A percentile compares a stretch with the other conserved stretches of the same genome.
Conservation (phyloP, 1,140 invertebrate genomes). For the Palaemon carinicauda region DNA sequence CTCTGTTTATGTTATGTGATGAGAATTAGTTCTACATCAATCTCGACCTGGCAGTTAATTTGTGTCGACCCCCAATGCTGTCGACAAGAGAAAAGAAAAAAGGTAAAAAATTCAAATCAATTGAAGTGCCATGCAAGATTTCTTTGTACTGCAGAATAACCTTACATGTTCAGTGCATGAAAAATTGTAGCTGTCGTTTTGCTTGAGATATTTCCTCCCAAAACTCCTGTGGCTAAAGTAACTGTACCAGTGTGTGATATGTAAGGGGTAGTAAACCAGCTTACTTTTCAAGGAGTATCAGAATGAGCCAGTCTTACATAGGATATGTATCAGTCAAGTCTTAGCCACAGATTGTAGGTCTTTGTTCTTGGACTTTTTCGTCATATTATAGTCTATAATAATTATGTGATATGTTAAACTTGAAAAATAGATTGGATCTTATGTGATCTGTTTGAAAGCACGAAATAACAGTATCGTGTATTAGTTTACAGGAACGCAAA, state of each 20-base stretch:
- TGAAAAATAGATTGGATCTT: background rate
- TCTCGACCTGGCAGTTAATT: constrained; percentile 32
- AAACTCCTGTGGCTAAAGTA: constrained; percentile 43
- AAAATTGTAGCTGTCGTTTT: constrained; percentile 21
- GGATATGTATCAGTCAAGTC: constrained; percentile 37
- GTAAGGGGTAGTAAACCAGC: constrained; percentile 15
- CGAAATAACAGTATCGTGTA: constrained; percentile 31
- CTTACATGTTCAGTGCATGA: constrained; percentile 33
- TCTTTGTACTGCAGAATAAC: background rate
- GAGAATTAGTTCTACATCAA: constrained; percentile 27
- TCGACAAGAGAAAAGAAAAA: background rate
- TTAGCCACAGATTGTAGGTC: constrained; percentile 48
- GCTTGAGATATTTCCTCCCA: constrained; percentile 23
- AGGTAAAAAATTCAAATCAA: background rate
- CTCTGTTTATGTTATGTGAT: constrained; percentile 40
- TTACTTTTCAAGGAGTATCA: constrained; percentile 19
- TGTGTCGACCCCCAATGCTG: background rate
- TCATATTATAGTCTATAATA: constrained; percentile 42
- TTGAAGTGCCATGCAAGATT: background rate
- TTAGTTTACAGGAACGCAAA: constrained; percentile 21
- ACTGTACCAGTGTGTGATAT: too few relatives aligned
- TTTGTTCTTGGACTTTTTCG: constrained; percentile 40
- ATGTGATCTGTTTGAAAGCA: constrained; percentile 28
- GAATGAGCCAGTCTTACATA: constrained; percentile 35
- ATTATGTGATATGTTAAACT: constrained; percentile 48